These are phyloP conservation scores for Neopelma chrysocephalum DNA, from an alignment of 2,797 vertebrate species.

Conservation along the genomic window DNA sequence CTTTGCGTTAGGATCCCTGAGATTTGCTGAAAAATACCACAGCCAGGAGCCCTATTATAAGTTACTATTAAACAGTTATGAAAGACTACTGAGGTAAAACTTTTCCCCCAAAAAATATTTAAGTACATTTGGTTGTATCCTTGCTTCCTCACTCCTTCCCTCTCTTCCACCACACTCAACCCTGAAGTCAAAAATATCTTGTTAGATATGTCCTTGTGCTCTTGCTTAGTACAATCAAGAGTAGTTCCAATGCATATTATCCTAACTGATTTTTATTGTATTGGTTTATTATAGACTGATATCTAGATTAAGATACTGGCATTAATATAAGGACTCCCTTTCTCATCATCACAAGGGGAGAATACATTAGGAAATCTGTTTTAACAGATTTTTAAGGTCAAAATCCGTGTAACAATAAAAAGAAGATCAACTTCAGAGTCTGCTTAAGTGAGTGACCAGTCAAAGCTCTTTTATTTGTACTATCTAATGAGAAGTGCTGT, in stretches of 20 bases:
- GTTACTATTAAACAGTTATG: neutral
- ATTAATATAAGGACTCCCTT: neutral
- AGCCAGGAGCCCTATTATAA: neutral
- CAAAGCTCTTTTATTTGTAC: neutral
- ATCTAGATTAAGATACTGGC: neutral
- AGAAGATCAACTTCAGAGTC: neutral
- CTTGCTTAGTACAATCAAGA: neutral
- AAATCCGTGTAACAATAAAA: neutral
- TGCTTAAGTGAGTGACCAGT: neutral
- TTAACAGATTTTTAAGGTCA: neutral
- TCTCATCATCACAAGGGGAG: neutral
- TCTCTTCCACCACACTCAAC: neutral
- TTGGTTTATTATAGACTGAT: slow-evolving; percentile 33
- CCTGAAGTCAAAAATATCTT: slow-evolving; percentile 6
- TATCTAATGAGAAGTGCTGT: neutral
- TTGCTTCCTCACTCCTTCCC: neutral
- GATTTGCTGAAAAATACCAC: neutral
- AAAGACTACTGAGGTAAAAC: neutral
- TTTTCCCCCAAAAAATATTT: neutral
- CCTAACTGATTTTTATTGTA: slow-evolving; percentile 48
- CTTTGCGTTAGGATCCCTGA: neutral
- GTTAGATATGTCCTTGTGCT: slow-evolving; percentile 23
- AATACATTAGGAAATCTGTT: slow-evolving; percentile 1
- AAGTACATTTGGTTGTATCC: neutral
- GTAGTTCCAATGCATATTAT: slow-evolving; percentile 29